Evolutionary conservation across 2,797 vertebrate genomes (phyloP).

Genomic region (Coranthus polyacanthus): DNA sequence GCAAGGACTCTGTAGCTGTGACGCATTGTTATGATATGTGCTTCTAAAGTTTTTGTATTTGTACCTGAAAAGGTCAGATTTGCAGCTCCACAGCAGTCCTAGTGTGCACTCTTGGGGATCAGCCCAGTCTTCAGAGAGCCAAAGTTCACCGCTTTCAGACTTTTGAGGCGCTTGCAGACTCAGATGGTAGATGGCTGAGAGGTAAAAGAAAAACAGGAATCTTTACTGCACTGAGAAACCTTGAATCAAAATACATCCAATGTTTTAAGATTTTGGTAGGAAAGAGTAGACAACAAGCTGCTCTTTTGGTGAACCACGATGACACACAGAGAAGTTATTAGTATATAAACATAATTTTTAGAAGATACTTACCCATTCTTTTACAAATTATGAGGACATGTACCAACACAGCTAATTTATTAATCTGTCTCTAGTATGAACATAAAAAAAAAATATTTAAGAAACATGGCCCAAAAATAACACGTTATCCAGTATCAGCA

Average conservation of each 20-base stretch:
- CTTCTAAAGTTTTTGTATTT: background rate
- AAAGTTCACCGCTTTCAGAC: constrained; percentile 9
- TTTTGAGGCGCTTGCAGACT: background rate
- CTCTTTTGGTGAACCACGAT: too few species aligned
- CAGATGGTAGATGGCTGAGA: background rate
- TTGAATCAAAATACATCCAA: background rate
- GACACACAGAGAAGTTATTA: too few species aligned
- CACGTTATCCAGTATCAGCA: background rate
- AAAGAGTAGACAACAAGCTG: background rate
- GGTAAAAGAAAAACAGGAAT: too few species aligned
- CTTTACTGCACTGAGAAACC: background rate
- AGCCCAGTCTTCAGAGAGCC: background rate
- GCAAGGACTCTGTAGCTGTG: constrained; percentile 5
- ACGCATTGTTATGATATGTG: background rate
- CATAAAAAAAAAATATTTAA: background rate
- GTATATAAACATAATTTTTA: too few species aligned
- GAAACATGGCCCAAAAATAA: background rate
- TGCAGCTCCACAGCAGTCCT: background rate
- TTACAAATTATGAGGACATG: too few species aligned
- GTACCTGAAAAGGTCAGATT: background rate
- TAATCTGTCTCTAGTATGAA: too few species aligned
- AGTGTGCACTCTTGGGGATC: background rate
- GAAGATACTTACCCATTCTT: too few species aligned
- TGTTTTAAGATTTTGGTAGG: background rate
- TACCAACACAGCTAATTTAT: too few species aligned